A percentile compares a stretch with the other conserved stretches of the same genome.
These are phyloP conservation scores for Caenorhabditis briggsae DNA, from an alignment of 1,140 invertebrate genomes.

Conservation along the genomic window DNA sequence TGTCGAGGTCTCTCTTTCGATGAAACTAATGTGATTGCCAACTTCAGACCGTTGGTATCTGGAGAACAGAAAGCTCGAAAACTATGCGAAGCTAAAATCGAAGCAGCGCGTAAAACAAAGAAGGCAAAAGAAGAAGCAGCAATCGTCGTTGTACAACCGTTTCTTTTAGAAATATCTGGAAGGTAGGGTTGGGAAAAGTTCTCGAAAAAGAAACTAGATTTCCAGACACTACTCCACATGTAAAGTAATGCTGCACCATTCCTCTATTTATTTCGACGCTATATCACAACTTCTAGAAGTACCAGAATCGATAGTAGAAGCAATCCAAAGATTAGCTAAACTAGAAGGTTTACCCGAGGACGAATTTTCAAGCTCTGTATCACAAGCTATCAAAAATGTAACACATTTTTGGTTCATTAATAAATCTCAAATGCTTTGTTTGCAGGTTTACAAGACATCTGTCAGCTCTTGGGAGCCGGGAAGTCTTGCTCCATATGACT, in stretches of 20 bases:
- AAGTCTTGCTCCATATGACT: slow-evolving; percentile 31
- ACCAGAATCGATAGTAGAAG: slow-evolving; percentile 9
- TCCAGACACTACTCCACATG: slow-evolving; percentile 24
- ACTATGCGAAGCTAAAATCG: slow-evolving; percentile 20
- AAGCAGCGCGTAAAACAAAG: slow-evolving; percentile 30
- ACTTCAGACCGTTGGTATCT: slow-evolving; percentile 12
- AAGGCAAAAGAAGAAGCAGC: slow-evolving; percentile 42
- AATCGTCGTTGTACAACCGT: neutral
- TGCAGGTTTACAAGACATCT: slow-evolving; percentile 18
- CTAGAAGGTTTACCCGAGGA: slow-evolving; percentile 22
- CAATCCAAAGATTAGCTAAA: slow-evolving; percentile 18
- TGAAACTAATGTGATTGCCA: slow-evolving; percentile 3
- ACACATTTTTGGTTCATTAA: neutral
- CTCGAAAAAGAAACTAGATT: neutral
- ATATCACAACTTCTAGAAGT: slow-evolving; percentile 26
- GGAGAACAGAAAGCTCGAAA: slow-evolving; percentile 19
- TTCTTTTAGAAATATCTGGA: slow-evolving; percentile 1
- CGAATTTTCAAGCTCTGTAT: slow-evolving; percentile 3
- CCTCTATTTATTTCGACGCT: neutral
- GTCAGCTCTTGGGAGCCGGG: slow-evolving; percentile 1
- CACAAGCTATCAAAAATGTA: slow-evolving; percentile 42
- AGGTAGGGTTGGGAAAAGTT: neutral
- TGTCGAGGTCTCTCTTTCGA: slow-evolving; percentile 6
- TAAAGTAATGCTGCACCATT: slow-evolving; percentile 21
- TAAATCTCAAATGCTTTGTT: neutral